phyloP scores from a whole-genome alignment of 2,888 invertebrate genomes.

The Oligia latruncula region DNA sequence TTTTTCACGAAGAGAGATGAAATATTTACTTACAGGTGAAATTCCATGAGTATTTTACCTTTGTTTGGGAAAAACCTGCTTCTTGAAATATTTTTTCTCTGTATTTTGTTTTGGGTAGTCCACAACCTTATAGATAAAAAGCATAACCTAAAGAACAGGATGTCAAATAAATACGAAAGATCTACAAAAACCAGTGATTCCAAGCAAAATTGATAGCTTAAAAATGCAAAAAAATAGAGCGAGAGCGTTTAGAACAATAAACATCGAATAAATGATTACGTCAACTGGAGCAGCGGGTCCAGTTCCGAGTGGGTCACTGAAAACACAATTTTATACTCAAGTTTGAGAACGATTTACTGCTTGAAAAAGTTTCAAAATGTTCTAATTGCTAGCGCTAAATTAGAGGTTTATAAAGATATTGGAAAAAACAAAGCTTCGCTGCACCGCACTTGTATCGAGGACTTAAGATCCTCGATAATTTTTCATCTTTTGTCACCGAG shows the following conservation, averaged over 20 bases:
- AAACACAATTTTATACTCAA: not conserved
- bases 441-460: no score
- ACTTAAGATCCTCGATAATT: no score
- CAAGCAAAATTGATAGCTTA: not conserved
- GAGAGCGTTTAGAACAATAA: not conserved
- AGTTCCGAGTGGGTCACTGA: no score
- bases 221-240: not conserved
- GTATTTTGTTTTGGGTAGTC: not conserved
- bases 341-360: slow-evolving; percentile 1
- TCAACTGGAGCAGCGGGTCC: no score
- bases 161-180: not conserved
- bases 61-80: no score
- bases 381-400: no score
- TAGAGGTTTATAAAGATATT: no score
- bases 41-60: not conserved
- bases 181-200: not conserved
- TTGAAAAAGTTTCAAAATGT: not conserved
- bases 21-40: not conserved
- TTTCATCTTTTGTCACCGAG: no score
- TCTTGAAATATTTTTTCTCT: not conserved
- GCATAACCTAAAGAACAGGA: not conserved
- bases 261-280: no score
- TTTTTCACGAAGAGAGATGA: not conserved
- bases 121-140: not conserved
- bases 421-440: no score